phyloP scores from a whole-genome alignment of 2,113 vertebrate genomes.

The Siniperca knerii region DNA sequence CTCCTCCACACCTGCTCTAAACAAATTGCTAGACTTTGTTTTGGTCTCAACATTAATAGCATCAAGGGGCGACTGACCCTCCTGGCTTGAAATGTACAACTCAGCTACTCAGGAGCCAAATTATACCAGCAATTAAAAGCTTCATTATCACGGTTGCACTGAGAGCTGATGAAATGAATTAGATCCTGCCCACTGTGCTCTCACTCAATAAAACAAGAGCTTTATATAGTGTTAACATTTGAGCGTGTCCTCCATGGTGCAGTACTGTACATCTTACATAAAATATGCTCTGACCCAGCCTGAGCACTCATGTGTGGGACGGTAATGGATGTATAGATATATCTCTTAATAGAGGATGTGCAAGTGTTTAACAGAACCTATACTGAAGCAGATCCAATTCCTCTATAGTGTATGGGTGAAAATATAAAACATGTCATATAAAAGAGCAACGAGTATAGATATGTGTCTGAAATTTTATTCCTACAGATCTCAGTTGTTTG shows the following conservation, averaged over 20 bases:
- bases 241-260: slow-evolving; percentile 14
- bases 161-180: slow-evolving; percentile 49
- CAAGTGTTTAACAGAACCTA: slow-evolving; percentile 4
- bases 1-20: slow-evolving; percentile 20
- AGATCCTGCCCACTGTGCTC: slow-evolving; percentile 14
- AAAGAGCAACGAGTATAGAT: neutral
- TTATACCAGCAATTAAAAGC: slow-evolving; percentile 56
- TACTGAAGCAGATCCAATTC: neutral
- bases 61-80: slow-evolving; percentile 3
- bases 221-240: slow-evolving; percentile 25
- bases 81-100: slow-evolving; percentile 26
- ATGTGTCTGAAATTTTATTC: neutral
- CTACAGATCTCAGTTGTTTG: neutral
- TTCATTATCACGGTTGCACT: slow-evolving; percentile 37
- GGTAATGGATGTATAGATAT: slow-evolving; percentile 54
- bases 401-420: neutral
- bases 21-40: slow-evolving; percentile 23
- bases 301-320: slow-evolving; percentile 56
- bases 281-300: slow-evolving; percentile 52
- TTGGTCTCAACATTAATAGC: slow-evolving; percentile 15
- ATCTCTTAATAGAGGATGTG: slow-evolving; percentile 12
- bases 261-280: slow-evolving; percentile 55
- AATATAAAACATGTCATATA: neutral
- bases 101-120: slow-evolving; percentile 38
- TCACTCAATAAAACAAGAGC: slow-evolving; percentile 33